phyloP scores from a whole-genome alignment of 2,113 vertebrate species.

The Columba janthina region DNA sequence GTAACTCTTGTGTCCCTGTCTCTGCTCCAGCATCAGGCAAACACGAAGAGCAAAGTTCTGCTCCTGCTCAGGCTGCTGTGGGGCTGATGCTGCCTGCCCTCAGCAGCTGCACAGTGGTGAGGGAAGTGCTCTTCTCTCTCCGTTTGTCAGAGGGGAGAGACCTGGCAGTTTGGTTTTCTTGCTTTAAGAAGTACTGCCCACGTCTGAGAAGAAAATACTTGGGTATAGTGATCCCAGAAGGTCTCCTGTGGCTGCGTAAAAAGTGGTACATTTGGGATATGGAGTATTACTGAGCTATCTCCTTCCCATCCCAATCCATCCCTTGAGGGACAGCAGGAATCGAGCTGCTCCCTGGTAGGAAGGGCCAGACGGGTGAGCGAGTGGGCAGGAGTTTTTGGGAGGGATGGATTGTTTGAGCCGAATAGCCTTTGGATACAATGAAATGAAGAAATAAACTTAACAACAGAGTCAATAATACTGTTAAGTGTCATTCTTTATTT shows the following conservation, averaged over 20 bases:
- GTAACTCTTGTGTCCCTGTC: background rate
- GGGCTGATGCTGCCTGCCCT: background rate
- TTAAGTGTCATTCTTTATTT: no score
- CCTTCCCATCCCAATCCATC: background rate
- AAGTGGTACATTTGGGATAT: background rate
- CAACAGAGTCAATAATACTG: no score
- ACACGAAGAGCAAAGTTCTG: background rate
- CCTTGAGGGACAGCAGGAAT: background rate
- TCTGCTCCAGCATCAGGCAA: background rate
- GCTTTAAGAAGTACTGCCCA: background rate
- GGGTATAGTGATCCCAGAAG: background rate
- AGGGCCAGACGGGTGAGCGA: background rate
- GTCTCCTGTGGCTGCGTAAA: background rate
- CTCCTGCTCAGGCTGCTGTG: background rate
- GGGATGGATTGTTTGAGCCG: background rate
- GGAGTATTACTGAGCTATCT: background rate
- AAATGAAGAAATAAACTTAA: no score
- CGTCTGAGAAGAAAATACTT: background rate
- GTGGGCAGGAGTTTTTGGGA: background rate
- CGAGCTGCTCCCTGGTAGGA: background rate
- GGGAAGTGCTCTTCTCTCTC: background rate
- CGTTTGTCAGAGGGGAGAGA: background rate
- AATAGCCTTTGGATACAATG: background rate
- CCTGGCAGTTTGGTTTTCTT: background rate
- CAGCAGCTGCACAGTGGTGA: accelerated